phyloP scores from a whole-genome alignment of 2,888 invertebrate genomes.

The Dascillus cervinus region DNA sequence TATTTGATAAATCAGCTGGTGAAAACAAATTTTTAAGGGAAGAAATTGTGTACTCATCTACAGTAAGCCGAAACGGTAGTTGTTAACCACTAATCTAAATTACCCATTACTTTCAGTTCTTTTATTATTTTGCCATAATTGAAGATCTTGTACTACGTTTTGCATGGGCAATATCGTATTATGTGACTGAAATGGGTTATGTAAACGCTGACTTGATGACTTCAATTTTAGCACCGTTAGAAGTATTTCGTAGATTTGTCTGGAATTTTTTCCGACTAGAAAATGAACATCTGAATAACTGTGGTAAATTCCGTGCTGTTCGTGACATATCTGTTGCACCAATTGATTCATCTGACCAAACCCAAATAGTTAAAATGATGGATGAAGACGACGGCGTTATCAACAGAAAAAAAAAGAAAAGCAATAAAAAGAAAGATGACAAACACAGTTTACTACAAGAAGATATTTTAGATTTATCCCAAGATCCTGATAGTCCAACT shows the following conservation, averaged over 20 bases:
- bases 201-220: conserved; percentile 60
- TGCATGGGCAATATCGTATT: conserved; percentile 67
- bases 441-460: conserved; percentile 43
- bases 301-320: conserved; percentile 82
- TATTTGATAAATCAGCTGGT: conserved; percentile 67
- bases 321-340: conserved; percentile 77
- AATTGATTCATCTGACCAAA: conserved; percentile 67
- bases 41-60: conserved; percentile 72
- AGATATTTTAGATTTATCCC: conserved; percentile 32
- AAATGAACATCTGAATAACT: conserved; percentile 85
- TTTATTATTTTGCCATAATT: conserved; percentile 77
- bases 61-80: conserved; percentile 45
- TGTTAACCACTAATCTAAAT: conserved; percentile 2
- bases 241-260: conserved; percentile 65
- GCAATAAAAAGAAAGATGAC: conserved; percentile 39
- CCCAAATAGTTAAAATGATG: conserved; percentile 65
- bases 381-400: conserved; percentile 63
- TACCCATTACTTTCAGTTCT: conserved; percentile 45
- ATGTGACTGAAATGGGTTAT: conserved; percentile 56
- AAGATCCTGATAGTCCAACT: conserved; percentile 20
- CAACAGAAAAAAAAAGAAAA: conserved; percentile 41
- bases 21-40: conserved; percentile 68
- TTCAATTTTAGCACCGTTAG: conserved; percentile 57
- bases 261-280: conserved; percentile 88
- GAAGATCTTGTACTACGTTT: conserved; percentile 75